Evolutionary conservation across 2,797 vertebrate species (phyloP).

Genomic region (Streptopelia turtur): DNA sequence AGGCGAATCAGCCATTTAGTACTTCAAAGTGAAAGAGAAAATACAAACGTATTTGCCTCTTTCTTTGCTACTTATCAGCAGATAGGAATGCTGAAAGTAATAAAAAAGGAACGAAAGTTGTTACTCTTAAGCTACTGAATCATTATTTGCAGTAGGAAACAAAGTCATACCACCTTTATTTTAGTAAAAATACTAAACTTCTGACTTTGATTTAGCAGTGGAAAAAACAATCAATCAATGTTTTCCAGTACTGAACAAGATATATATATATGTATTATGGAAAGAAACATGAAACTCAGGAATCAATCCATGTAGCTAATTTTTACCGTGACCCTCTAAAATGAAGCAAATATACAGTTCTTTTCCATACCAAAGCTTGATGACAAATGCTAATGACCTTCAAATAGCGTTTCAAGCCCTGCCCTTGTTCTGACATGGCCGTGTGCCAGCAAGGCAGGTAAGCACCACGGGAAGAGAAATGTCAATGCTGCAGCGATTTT

Average conservation of each 20-base stretch:
- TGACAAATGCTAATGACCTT: neutral
- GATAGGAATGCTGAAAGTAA: neutral
- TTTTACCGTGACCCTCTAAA: neutral
- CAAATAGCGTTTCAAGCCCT: neutral
- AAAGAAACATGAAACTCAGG: neutral
- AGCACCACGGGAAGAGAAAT: constrained; percentile 72
- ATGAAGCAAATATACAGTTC: neutral
- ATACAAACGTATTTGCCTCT: neutral
- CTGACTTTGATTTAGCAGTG: neutral
- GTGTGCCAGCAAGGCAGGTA: constrained; percentile 43
- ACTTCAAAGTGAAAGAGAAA: neutral
- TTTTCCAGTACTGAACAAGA: neutral
- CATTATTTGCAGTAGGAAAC: neutral
- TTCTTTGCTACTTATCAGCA: neutral
- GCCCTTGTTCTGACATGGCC: neutral
- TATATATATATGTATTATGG: neutral
- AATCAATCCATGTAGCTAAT: neutral
- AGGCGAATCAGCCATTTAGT: neutral
- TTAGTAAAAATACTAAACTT: neutral
- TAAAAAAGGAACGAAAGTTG: neutral
- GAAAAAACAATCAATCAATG: neutral
- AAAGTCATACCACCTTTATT: neutral
- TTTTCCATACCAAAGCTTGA: neutral
- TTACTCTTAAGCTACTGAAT: neutral
- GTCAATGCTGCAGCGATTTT: constrained; percentile 69